Percentiles rank a stretch among this genome's conserved stretches.
These are phyloP conservation scores for Podabrus alpinus DNA, from an alignment of 2,888 invertebrate genomes.

Conservation along the genomic window DNA sequence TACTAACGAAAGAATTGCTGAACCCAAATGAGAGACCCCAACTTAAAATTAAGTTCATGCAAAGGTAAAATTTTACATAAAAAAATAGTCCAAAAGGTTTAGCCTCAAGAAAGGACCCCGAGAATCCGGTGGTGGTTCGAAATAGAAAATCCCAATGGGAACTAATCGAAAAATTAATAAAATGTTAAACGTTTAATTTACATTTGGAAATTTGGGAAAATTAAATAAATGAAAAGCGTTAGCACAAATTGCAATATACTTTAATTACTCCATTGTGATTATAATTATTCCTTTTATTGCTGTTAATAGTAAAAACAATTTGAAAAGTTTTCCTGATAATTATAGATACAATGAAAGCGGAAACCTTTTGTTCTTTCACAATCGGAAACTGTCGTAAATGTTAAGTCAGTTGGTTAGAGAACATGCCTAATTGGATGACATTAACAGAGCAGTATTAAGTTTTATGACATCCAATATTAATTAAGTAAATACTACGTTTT, in stretches of 20 bases:
- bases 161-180: background rate
- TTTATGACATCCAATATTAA: background rate
- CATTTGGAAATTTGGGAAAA: background rate
- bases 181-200: background rate
- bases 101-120: background rate
- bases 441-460: background rate
- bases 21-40: background rate
- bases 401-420: background rate
- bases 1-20: background rate
- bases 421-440: background rate
- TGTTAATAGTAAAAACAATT: background rate
- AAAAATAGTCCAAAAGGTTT: background rate
- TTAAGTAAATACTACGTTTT: background rate
- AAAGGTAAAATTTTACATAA: background rate
- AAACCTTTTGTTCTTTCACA: background rate
- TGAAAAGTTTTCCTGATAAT: background rate
- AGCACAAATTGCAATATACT: background rate
- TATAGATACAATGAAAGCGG: background rate
- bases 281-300: background rate
- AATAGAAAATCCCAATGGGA: background rate
- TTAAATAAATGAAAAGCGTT: background rate
- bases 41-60: background rate
- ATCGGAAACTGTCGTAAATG: background rate
- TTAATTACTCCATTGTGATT: background rate
- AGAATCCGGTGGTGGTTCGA: background rate